Percentiles rank a stretch among this genome's conserved stretches.
Evolutionary conservation across 1,140 invertebrate species (phyloP).

Genomic region (Drosophila lowei): DNA sequence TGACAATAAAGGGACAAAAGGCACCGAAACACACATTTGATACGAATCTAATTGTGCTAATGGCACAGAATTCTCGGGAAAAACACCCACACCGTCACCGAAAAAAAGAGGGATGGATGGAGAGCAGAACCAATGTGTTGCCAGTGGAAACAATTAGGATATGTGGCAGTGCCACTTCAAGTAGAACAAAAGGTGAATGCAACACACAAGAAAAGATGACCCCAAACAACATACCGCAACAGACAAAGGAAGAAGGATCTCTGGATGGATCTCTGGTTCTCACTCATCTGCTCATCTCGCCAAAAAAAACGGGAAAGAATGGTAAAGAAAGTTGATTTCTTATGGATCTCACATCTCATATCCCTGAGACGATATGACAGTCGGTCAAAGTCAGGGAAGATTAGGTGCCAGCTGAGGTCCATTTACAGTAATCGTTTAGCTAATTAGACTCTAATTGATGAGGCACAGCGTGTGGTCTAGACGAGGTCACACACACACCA

Average conservation of each 20-base stretch:
- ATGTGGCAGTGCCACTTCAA: slow-evolving; percentile 51
- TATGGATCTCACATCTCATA: slow-evolving; percentile 31
- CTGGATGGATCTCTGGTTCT: slow-evolving; percentile 4
- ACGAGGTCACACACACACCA: slow-evolving; percentile 39
- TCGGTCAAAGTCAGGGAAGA: slow-evolving; percentile 34
- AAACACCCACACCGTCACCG: slow-evolving; percentile 37
- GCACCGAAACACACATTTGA: slow-evolving; percentile 75
- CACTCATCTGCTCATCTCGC: too few species aligned
- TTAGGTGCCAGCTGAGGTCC: slow-evolving; percentile 36
- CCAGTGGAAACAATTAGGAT: slow-evolving; percentile 43
- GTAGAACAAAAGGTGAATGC: slow-evolving; percentile 31
- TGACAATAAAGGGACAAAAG: slow-evolving; percentile 75
- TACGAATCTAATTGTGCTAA: slow-evolving; percentile 83
- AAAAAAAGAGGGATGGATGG: not conserved
- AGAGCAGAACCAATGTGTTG: slow-evolving; percentile 51
- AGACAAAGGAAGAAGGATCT: slow-evolving; percentile 11
- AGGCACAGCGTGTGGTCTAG: slow-evolving; percentile 52
- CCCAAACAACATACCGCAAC: slow-evolving; percentile 41
- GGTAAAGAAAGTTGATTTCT: slow-evolving; percentile 31
- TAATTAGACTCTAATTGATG: slow-evolving; percentile 71
- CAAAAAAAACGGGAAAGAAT: slow-evolving; percentile 10
- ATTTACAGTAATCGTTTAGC: slow-evolving; percentile 42
- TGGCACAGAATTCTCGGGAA: slow-evolving; percentile 72
- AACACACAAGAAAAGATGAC: slow-evolving; percentile 29
- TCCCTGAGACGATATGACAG: slow-evolving; percentile 34